A percentile compares a stretch with the other conserved stretches of the same genome.
phyloP scores from a whole-genome alignment of 2,888 invertebrate genomes.

The Aquatica leii region DNA sequence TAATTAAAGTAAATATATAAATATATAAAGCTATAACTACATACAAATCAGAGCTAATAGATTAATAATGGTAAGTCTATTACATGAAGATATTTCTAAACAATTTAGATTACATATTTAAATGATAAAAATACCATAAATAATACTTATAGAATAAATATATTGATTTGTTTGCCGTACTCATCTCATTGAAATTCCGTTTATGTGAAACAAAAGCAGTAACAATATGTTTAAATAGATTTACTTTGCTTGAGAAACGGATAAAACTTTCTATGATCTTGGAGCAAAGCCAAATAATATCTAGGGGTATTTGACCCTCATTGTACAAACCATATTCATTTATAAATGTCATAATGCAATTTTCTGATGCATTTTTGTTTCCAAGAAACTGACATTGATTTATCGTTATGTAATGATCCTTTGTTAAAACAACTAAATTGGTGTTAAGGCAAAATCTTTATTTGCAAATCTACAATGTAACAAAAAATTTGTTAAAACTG shows the following conservation, averaged over 20 bases:
- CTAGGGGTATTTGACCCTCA: slow-evolving; percentile 30
- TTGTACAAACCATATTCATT: slow-evolving; percentile 19
- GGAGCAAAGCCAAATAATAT: slow-evolving; percentile 33
- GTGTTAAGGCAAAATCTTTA: too few species aligned
- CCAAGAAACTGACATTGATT: not conserved
- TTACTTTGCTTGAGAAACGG: slow-evolving; percentile 23
- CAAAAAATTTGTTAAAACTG: too few species aligned
- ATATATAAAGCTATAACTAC: too few species aligned
- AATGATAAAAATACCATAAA: too few species aligned
- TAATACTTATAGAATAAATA: too few species aligned
- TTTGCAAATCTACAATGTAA: too few species aligned
- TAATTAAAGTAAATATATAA: too few species aligned
- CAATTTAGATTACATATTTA: too few species aligned
- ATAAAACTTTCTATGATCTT: slow-evolving; percentile 30
- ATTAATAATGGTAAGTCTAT: too few species aligned
- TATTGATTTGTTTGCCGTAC: slow-evolving; percentile 18
- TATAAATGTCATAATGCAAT: slow-evolving; percentile 25
- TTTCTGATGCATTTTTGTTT: slow-evolving; percentile 18
- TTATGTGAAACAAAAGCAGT: slow-evolving; percentile 19
- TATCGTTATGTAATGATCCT: not conserved
- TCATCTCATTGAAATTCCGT: slow-evolving; percentile 20
- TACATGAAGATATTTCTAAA: too few species aligned
- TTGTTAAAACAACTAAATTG: too few species aligned
- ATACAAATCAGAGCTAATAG: too few species aligned
- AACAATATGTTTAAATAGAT: slow-evolving; percentile 33